A percentile compares a stretch with the other conserved stretches of the same genome.
These are phyloP conservation scores for Aplocera efformata DNA, from an alignment of 2,888 invertebrate genomes.

Conservation along the genomic window DNA sequence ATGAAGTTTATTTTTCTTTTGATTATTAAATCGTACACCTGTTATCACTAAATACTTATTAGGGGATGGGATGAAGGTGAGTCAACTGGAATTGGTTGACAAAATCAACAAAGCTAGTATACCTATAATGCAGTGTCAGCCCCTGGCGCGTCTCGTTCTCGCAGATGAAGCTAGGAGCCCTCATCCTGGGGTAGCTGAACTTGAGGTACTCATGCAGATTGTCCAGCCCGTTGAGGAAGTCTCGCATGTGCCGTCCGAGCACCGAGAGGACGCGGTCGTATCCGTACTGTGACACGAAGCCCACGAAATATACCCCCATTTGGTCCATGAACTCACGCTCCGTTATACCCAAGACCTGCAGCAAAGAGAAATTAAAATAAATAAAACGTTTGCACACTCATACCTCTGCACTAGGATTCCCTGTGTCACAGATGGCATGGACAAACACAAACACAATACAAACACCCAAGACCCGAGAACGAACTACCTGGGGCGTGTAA, in stretches of 20 bases:
- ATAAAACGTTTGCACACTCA: no score
- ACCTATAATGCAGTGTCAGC: conserved; percentile 93
- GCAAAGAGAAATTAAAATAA: conserved; percentile 18
- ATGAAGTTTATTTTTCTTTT: no score
- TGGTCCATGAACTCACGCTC: conserved; percentile 95
- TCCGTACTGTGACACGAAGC: conserved; percentile 96
- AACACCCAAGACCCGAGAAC: no score
- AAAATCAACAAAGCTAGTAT: no score
- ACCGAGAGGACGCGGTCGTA: conserved; percentile 95
- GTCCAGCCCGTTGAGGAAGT: conserved; percentile 97
- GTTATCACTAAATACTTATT: no score
- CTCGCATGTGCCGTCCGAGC: conserved; percentile 95
- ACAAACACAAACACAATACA: no score
- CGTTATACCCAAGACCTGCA: conserved; percentile 90
- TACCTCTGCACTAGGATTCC: no score
- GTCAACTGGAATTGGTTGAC: no score
- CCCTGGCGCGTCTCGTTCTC: conserved; percentile 97
- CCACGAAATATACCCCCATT: conserved; percentile 96
- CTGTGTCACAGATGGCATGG: no score
- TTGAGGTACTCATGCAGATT: conserved; percentile 98
- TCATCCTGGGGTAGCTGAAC: conserved; percentile 94
- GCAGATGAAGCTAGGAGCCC: conserved; percentile 97
- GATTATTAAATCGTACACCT: no score
- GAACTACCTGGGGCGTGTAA: no score
- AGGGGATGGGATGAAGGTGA: no score